Conservation (phyloP, 2,113 vertebrate genomes). For the Anguilla rostrata region DNA sequence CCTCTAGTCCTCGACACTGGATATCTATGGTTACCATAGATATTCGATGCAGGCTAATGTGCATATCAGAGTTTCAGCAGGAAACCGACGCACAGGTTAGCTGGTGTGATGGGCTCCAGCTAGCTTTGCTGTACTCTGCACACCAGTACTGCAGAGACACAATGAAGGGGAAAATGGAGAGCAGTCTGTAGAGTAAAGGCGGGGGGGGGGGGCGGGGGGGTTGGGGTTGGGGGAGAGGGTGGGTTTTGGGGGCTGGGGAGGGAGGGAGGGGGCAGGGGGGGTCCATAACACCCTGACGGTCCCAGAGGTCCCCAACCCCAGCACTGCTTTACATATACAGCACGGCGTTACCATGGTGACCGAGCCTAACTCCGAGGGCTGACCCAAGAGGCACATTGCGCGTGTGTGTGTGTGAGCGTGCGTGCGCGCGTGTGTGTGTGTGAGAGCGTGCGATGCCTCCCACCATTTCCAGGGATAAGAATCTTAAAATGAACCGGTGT, state of each 20-base stretch:
- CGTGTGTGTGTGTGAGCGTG: constrained; percentile 18
- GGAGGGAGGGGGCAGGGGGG: constrained; percentile 26
- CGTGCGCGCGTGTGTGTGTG: constrained; percentile 29
- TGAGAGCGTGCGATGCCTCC: background rate
- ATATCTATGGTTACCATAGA: too few relatives aligned
- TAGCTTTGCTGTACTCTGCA: background rate
- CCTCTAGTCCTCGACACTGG: too few relatives aligned
- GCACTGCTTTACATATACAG: constrained; percentile 72
- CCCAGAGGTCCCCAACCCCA: constrained; percentile 62
- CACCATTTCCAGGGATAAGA: background rate
- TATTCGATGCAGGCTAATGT: too few relatives aligned
- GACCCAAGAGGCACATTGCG: constrained; percentile 65
- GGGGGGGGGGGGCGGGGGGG: constrained; percentile 37
- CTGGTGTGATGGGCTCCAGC: too few relatives aligned
- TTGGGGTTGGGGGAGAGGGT: constrained; percentile 7
- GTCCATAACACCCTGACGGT: constrained; percentile 51
- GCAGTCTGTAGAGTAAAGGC: constrained; percentile 13
- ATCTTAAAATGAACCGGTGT: background rate
- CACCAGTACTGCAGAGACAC: background rate
- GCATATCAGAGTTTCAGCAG: background rate
- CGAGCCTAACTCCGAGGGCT: constrained; percentile 64
- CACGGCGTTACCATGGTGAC: constrained; percentile 78
- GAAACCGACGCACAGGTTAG: background rate
- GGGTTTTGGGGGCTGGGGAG: constrained; percentile 4
- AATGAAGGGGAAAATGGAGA: constrained; percentile 10